These are phyloP conservation scores for Andrena haemorrhoa DNA, from an alignment of 2,888 invertebrate species.

Conservation along the genomic window DNA sequence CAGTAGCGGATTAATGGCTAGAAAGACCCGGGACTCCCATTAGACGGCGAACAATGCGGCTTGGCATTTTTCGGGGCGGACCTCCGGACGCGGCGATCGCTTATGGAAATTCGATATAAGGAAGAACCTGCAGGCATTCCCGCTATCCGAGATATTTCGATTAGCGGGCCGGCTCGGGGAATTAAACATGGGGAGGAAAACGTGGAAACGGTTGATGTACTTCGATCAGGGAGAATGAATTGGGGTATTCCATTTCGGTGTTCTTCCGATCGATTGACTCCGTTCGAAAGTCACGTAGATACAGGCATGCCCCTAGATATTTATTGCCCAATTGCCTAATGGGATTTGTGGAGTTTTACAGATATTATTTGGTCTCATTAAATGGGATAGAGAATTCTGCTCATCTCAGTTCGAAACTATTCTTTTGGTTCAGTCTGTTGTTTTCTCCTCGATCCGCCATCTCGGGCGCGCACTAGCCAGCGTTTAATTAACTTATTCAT, in stretches of 20 bases:
- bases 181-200: not conserved
- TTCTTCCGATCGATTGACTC: not conserved
- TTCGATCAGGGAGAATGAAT: not conserved
- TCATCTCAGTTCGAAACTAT: no score
- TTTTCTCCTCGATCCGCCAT: conserved; percentile 23
- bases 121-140: conserved; percentile 1
- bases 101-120: conserved; percentile 53
- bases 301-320: not conserved
- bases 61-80: conserved; percentile 39
- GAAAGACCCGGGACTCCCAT: conserved; percentile 58
- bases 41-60: conserved; percentile 57
- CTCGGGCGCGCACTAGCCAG: conserved; percentile 30
- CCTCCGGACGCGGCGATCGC: conserved; percentile 19
- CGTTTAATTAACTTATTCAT: conserved; percentile 84
- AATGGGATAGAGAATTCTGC: no score
- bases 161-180: not conserved
- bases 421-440: not conserved
- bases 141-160: conserved; percentile 40
- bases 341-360: no score
- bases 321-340: not conserved
- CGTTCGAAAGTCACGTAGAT: not conserved
- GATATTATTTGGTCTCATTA: no score
- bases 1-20: conserved; percentile 65
- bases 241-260: not conserved
- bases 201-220: not conserved